A percentile compares a stretch with the other conserved stretches of the same genome.
phyloP scores from a whole-genome alignment of 1,140 invertebrate species.

The Mylabris phalerata region DNA sequence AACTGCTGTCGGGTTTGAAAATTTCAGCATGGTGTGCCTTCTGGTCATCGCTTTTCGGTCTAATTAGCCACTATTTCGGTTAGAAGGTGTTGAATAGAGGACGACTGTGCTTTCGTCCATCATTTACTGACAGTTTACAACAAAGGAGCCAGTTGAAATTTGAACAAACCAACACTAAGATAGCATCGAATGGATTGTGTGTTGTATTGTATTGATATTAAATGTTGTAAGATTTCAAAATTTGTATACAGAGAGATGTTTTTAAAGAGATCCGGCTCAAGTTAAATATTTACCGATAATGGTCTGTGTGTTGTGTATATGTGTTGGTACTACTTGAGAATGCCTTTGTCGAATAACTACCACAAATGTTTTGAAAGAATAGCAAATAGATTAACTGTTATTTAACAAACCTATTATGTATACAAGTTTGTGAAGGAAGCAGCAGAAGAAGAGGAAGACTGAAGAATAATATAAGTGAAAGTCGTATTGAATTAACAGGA shows the following conservation, averaged over 20 bases:
- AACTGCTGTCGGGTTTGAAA: too few species aligned
- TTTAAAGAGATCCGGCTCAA: conserved; percentile 17
- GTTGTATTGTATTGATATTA: not conserved
- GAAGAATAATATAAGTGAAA: too few species aligned
- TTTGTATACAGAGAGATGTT: conserved; percentile 2
- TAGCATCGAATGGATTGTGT: conserved; percentile 6
- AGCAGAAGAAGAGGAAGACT: not conserved
- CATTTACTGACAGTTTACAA: conserved; percentile 8
- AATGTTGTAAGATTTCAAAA: too few species aligned
- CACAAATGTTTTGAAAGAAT: conserved; percentile 28
- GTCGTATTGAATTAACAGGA: too few species aligned
- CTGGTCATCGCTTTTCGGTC: not conserved
- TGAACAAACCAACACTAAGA: conserved; percentile 16
- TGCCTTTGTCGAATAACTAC: conserved; percentile 26
- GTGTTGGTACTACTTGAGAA: conserved; percentile 23
- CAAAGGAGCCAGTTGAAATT: conserved; percentile 12
- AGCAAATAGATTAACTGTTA: conserved; percentile 15
- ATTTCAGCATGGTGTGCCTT: too few species aligned
- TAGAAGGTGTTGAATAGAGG: conserved; percentile 17
- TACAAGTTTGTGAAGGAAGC: too few species aligned
- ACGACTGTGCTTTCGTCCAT: conserved; percentile 1
- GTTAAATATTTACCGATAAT: conserved; percentile 33
- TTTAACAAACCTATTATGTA: too few species aligned
- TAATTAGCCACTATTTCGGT: conserved; percentile 12
- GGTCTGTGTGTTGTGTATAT: conserved; percentile 4